Evolutionary conservation across 2,797 vertebrate genomes (phyloP), one percentile per base, ranked within the genome.

Genomic region (Adrianichthys oophorus): DNA sequence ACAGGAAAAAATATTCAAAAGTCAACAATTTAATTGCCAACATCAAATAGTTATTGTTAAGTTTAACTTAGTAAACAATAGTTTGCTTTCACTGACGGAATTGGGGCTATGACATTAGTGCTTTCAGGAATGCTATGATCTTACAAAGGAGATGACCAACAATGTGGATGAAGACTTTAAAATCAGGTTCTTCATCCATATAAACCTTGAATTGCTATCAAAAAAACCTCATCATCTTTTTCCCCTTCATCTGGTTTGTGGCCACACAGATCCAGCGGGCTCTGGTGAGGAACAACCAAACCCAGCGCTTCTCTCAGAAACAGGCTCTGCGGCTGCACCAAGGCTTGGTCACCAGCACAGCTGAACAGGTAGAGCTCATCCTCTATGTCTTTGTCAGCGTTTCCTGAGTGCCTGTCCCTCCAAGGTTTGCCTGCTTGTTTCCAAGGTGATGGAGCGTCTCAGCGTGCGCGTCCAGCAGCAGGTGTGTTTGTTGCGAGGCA

Each of bases 321-420:
- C 95, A 96, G 86, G 94, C 94, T n/a, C 90, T 95, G 48, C 89
- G 95, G 23, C 90, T 97, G 60, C 95, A 97, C 77, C 95, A 96
- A 53, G 95, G 95, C 59, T 85, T 97, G 69, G 94, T 95, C 72
- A 95, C 93, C 56, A 96, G 95, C 89, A 95, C 94, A 5, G 93
- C 95, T 2, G 95, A 97, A 83, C 95, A 97, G 93, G 95, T 93
- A 76, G 43, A 75, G 0, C 74, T 68, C 62, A 58, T 72, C 52
- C 65, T 46, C 18, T 0, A 2, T 15, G 0, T 52, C 18, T 59
- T 40, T 52, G 4, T 15, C 18, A 41, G 19, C 51, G 50, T 56
- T 70, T 62, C 4, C 41, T 52, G 32, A 57, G 48, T 26, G 41
- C 29, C 23, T 43, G n/a, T 53, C 17, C 4, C 24, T 49, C 12